Evolutionary conservation across 2,888 invertebrate genomes (phyloP), one percentile per base, ranked within the genome.

Genomic region (Apodemia hepburni): DNA sequence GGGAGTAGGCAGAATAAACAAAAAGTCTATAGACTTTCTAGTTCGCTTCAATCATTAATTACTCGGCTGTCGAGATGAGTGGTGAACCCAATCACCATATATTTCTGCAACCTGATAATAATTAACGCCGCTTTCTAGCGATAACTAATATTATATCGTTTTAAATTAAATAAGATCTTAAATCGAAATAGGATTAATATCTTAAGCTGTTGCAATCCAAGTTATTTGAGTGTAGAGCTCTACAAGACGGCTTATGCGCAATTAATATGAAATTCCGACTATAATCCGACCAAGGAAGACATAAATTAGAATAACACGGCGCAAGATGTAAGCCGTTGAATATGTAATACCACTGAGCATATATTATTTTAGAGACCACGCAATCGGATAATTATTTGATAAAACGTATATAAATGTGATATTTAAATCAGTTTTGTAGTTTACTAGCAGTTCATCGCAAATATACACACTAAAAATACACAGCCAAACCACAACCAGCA

Each of bases 231-330:
- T 54, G 27, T 15, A 5, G 22, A 54, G 54, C 22, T 54, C 54
- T n/a, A 42, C 51, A 47, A 59, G 60, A 58, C 29, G 66, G 64
- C 64, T 66, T 66, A 66, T 60, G 60, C 60, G 64, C 65, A 64
- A 65, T 65, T 67, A 64, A 65, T 64, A 54, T 54, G 54, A 47
- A 67, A 60, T 67, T 66, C 60, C 33, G 64, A 42, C 42, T 59
- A 58, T 69, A 67, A 67, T 66, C 69, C 63, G 64, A 60, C 65
- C 60, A 27, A 58, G 47, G 65, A 63, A 60, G 63, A 61, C 69
- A 65, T 69, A 67, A 69, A 69, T 69, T 69, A 67, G 67, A 65
- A 67, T 67, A 67, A 67, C 65, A 67, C 61, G 66, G 61, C 62
- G 35, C 66, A 58, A 59, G 65, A 69, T 66, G 66, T 62, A 58